A percentile compares a stretch with the other conserved stretches of the same genome.
Conservation (phyloP, 2,113 vertebrate species). For the Desmodus rotundus region DNA sequence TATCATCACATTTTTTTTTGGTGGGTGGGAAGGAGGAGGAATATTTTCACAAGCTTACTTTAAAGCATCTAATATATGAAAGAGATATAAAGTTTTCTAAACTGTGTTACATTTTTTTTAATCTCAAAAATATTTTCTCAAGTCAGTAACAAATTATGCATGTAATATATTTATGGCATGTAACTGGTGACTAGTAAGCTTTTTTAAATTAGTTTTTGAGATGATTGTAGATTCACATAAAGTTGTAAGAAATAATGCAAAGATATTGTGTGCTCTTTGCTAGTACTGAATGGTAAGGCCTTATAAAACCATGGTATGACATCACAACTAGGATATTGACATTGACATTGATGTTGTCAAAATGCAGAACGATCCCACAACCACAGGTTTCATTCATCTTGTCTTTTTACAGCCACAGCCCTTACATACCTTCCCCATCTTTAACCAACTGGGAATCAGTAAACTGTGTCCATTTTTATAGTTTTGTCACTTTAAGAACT, state of each 20-base stretch:
- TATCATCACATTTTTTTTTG: constrained; percentile 60
- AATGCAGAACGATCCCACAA: neutral
- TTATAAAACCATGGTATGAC: neutral
- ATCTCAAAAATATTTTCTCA: constrained; percentile 19
- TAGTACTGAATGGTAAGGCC: neutral
- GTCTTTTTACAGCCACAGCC: neutral
- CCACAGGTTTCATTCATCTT: neutral
- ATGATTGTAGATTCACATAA: neutral
- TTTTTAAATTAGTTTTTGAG: constrained; percentile 3
- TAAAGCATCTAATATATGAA: constrained; percentile 51
- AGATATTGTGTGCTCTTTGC: neutral
- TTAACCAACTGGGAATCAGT: neutral
- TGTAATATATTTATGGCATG: constrained; percentile 3
- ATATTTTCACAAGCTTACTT: constrained; percentile 53
- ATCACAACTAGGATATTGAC: neutral
- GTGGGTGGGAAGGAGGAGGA: constrained; percentile 44
- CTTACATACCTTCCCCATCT: fast-evolving
- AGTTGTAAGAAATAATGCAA: neutral
- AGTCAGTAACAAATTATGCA: constrained; percentile 40
- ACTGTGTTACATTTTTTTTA: neutral
- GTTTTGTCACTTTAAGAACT: neutral
- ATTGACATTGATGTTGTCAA: neutral
- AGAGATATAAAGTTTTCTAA: constrained; percentile 28
- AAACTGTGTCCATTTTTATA: neutral
- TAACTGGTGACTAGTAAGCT: neutral